Conservation (phyloP, 2,888 invertebrate species). For the Dysmachus trigonus region DNA sequence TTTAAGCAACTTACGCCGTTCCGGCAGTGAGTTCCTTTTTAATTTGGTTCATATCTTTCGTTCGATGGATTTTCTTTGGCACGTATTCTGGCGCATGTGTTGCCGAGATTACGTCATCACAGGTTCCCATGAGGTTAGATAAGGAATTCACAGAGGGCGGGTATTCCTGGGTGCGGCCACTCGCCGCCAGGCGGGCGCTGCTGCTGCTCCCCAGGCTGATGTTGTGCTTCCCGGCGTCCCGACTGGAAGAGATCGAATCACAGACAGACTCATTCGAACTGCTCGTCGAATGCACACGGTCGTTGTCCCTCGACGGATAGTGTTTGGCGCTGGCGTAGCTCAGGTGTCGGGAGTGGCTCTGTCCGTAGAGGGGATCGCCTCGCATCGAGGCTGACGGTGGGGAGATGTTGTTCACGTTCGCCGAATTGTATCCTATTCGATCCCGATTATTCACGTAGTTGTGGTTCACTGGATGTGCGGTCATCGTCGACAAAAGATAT, state of each 20-base stretch:
- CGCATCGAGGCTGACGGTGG: slow-evolving; percentile 58
- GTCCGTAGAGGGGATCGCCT: slow-evolving; percentile 54
- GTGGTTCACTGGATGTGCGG: slow-evolving; percentile 37
- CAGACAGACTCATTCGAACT: slow-evolving; percentile 89
- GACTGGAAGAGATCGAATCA: slow-evolving; percentile 71
- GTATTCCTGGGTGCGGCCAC: slow-evolving; percentile 34
- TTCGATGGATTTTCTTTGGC: slow-evolving; percentile 70
- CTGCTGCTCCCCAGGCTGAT: slow-evolving; percentile 37
- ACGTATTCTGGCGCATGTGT: slow-evolving; percentile 57
- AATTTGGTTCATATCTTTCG: slow-evolving; percentile 64
- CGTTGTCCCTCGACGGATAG: slow-evolving; percentile 57
- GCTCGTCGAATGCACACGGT: slow-evolving; percentile 69
- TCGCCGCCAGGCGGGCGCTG: slow-evolving; percentile 46
- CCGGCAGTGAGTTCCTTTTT: slow-evolving; percentile 62
- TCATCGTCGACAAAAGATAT: slow-evolving; percentile 14
- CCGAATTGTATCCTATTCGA: slow-evolving; percentile 56
- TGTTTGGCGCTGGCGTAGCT: slow-evolving; percentile 58
- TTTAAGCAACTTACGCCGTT: slow-evolving; percentile 59
- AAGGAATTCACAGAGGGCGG: slow-evolving; percentile 40
- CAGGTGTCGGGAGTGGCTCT: slow-evolving; percentile 55
- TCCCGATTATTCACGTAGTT: slow-evolving; percentile 47
- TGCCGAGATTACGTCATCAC: slow-evolving; percentile 46
- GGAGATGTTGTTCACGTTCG: slow-evolving; percentile 59
- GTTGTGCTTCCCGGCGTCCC: slow-evolving; percentile 59
- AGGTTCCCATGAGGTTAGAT: slow-evolving; percentile 41